Percentiles rank a stretch among this genome's conserved stretches.
Evolutionary conservation across 2,888 invertebrate species (phyloP).

Genomic region (Amblyjoppa proteus): DNA sequence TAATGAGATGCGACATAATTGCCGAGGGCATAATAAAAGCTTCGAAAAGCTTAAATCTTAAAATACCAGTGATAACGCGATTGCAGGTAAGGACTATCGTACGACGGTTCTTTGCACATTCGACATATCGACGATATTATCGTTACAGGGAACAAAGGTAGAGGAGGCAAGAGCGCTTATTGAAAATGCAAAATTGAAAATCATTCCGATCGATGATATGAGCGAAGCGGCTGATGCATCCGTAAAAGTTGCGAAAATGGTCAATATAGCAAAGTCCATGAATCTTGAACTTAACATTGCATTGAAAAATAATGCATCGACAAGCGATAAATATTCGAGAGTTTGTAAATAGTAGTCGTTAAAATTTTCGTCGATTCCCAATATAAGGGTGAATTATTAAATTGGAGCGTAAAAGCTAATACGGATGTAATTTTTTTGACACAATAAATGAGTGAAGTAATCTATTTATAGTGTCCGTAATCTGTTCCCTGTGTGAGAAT

Average conservation of each 20-base stretch:
- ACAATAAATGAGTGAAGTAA: neutral
- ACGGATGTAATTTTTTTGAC: neutral
- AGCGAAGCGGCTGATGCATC: slow-evolving; percentile 94
- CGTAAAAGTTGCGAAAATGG: slow-evolving; percentile 92
- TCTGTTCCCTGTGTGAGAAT: neutral
- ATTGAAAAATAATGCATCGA: slow-evolving; percentile 35
- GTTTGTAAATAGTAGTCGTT: slow-evolving; percentile 40
- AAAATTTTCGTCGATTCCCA: neutral
- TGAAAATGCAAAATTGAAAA: slow-evolving; percentile 91
- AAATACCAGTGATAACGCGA: slow-evolving; percentile 96
- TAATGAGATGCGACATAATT: slow-evolving; percentile 98
- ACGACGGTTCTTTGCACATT: neutral
- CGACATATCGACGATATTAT: slow-evolving; percentile 31
- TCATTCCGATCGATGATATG: slow-evolving; percentile 93
- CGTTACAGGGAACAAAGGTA: slow-evolving; percentile 91
- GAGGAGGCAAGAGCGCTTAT: slow-evolving; percentile 94
- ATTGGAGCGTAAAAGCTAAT: neutral
- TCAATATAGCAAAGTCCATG: slow-evolving; percentile 91
- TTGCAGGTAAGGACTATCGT: slow-evolving; percentile 89
- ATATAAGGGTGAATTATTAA: neutral
- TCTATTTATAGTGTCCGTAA: neutral
- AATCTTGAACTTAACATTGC: slow-evolving; percentile 90
- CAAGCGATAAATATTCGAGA: slow-evolving; percentile 44
- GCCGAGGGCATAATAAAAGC: slow-evolving; percentile 98
- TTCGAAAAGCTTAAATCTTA: slow-evolving; percentile 95